phyloP scores from a whole-genome alignment of 2,888 invertebrate genomes.

The Antitype chi region DNA sequence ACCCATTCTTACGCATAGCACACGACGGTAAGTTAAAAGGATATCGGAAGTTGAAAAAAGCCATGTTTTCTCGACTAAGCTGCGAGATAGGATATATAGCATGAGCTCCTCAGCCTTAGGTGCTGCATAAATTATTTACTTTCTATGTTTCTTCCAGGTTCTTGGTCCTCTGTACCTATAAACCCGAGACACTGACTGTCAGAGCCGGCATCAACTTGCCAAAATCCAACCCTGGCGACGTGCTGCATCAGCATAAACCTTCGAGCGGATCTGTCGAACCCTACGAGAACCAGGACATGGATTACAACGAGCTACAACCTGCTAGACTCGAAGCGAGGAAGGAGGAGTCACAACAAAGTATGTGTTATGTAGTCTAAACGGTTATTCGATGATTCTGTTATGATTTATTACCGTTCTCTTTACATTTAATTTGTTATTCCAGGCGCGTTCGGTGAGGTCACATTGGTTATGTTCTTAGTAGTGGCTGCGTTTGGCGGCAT shows the following conservation, averaged over 20 bases:
- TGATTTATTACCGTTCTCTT: slow-evolving; percentile 40
- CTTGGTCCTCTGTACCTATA: slow-evolving; percentile 95
- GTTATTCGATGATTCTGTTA: slow-evolving; percentile 32
- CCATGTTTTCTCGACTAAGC: neutral
- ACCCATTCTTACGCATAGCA: slow-evolving; percentile 95
- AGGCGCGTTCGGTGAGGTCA: slow-evolving; percentile 88
- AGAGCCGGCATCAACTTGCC: slow-evolving; percentile 94
- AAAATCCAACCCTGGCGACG: slow-evolving; percentile 90
- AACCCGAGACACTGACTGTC: slow-evolving; percentile 95
- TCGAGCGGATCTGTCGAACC: slow-evolving; percentile 85
- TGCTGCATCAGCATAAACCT: slow-evolving; percentile 84
- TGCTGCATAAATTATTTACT: neutral
- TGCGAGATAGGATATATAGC: neutral
- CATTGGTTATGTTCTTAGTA: slow-evolving; percentile 90
- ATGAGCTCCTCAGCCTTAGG: neutral
- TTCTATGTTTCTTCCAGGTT: slow-evolving; percentile 89
- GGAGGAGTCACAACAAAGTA: slow-evolving; percentile 83
- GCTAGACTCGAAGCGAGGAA: slow-evolving; percentile 86
- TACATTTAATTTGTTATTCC: slow-evolving; percentile 68
- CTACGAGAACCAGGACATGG: slow-evolving; percentile 82
- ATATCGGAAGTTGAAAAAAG: neutral
- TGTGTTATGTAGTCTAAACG: slow-evolving; percentile 56
- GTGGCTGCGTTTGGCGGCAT: slow-evolving; percentile 91
- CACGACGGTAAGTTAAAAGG: slow-evolving; percentile 88
- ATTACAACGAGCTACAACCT: slow-evolving; percentile 87